Evolutionary conservation across 1,140 invertebrate species (phyloP), one percentile per base, ranked within the genome.

Genomic region (Coptotermes formosanus): DNA sequence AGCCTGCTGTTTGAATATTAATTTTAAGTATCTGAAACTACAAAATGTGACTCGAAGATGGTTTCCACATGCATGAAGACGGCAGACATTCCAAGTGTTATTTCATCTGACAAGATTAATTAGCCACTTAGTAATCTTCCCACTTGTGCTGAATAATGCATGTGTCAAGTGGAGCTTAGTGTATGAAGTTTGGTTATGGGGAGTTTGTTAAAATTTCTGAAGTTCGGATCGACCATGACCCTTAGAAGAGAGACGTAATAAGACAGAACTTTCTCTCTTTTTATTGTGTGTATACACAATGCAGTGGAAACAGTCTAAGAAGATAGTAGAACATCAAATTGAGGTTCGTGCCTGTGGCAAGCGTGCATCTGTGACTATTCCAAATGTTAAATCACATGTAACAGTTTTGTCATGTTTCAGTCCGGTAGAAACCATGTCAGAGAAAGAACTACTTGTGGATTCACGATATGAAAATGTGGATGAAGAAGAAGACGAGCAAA

Each of bases 401-500:
- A 16, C 3, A 19, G n/a, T n/a, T 75, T 6, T 75, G 14, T 75
- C n/a, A 7, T 75, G n/a, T 75, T 75, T 30, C 64, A 75, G 64
- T 75, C 64, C 64, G 82, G 69, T 16, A 38, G 32, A 83, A 69
- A 87, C 86, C 30, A 88, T 88, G 88, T 69, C 87, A 44, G 84
- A 86, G 4, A 85, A 38, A 32, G 75, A 59, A 44, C 45, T 84
- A 23, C 44, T 83, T 44, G 88, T 82, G 3, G 87, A 85, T 19
- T 69, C 38, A 48, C 52, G 30, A 19, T 87, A 87, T 38, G 87
- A 87, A 25, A 69, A 86, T n/a, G 88, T 86, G 44, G 87, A 85
- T 45, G 88, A 87, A 52, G 88, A 87, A 69, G 87, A 87, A 43
- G 87, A 88, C 23, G 87, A 85, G 82, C 12, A 43, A 19, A 55